Evolutionary conservation across 2,888 invertebrate species (phyloP), one percentile per base, ranked within the genome.

Genomic region (Abscondita cerata): DNA sequence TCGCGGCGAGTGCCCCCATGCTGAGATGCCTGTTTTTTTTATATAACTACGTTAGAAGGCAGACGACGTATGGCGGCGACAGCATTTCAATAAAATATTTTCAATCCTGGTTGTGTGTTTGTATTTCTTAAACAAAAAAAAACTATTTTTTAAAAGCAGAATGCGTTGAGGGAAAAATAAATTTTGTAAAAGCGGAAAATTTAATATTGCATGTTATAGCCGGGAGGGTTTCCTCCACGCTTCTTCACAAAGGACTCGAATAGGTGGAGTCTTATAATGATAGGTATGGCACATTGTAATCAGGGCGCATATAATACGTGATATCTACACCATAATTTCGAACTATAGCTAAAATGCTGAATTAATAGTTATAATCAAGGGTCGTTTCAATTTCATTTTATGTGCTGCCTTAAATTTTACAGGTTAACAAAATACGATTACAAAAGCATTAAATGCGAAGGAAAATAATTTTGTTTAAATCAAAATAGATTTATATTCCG

Each of bases 321-420:
- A 68, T 68, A 68, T 57, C 65, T 63, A 65, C 66, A 66, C 68
- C 59, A 62, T 66, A 69, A 69, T 69, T 69, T 69, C 53, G 54
- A 56, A 44, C 59, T 60, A 64, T 62, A 64, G 63, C 65, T 59
- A 62, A 66, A 67, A 67, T 62, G 62, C 62, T 48, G 38, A 15
- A 69, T 66, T 69, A 69, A 69, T 60, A 56, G 50, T 55, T 64
- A 64, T 64, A 64, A 64, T 64, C 58, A 64, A 59, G 58, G 54
- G 61, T 48, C 61, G 61, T 64, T 61, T 52, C 48, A 31, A 16
- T 58, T 20, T 51, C 6, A 25, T 4, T 25, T 25, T 25, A 25
- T n/a, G 25, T 25, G 25, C 25, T 57, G 41, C 34, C 58, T 41
- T 44, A 33, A 50, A 56, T 41, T n/a, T 25, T 50, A 41, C 8